Percentiles rank a stretch among this genome's conserved stretches.
These are phyloP conservation scores for Branchinecta lindahli DNA, from an alignment of 1,140 invertebrate species.

Conservation along the genomic window DNA sequence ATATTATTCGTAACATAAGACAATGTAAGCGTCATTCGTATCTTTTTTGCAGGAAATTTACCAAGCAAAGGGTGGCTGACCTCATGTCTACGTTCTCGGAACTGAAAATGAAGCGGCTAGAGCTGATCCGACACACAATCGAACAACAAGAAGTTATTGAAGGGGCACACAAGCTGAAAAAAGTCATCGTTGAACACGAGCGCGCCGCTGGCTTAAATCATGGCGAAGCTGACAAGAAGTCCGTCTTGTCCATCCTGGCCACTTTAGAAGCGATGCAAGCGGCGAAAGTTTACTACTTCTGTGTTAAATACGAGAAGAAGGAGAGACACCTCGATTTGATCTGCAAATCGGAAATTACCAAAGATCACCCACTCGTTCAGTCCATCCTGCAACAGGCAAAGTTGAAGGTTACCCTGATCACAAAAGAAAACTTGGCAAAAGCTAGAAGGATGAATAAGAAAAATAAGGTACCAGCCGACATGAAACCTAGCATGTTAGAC, in stretches of 20 bases:
- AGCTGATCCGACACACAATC: slow-evolving; percentile 42
- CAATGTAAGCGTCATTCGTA: no score
- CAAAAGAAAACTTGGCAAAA: slow-evolving; percentile 14
- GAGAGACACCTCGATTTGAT: slow-evolving; percentile 33
- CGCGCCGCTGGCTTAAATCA: no score
- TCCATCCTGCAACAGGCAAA: slow-evolving; percentile 44
- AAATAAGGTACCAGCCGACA: slow-evolving; percentile 12
- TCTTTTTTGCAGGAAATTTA: no score
- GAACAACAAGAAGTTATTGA: slow-evolving; percentile 41
- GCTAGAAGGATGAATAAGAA: neutral
- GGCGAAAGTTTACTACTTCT: slow-evolving; percentile 42
- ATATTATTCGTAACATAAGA: no score
- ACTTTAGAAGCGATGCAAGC: slow-evolving; percentile 40
- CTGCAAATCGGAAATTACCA: no score
- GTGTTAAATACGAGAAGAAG: slow-evolving; percentile 34
- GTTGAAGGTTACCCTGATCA: slow-evolving; percentile 38
- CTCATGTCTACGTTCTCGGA: slow-evolving; percentile 31
- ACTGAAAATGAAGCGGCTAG: slow-evolving; percentile 38
- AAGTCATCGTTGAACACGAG: slow-evolving; percentile 27
- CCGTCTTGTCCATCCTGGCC: slow-evolving; percentile 39
- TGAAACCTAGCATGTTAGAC: no score
- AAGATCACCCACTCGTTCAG: slow-evolving; percentile 34
- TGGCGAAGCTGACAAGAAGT: slow-evolving; percentile 43
- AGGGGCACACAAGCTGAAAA: slow-evolving; percentile 38
- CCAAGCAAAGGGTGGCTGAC: no score